Conservation (phyloP, 2,888 invertebrate species). For the Tryphoninae sp. region DNA sequence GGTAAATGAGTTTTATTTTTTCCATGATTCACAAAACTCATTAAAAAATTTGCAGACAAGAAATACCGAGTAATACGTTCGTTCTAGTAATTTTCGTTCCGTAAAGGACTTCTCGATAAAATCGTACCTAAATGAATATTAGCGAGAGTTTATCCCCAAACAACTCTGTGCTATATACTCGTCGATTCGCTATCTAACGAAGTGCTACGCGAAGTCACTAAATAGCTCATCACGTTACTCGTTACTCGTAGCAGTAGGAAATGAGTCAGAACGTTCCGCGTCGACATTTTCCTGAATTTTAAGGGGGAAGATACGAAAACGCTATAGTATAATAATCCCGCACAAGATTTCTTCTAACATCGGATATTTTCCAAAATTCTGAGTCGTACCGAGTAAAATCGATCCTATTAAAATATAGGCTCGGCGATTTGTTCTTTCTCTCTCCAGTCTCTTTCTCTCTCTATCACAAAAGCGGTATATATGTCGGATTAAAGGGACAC, state of each 20-base stretch:
- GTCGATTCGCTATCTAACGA: constrained; percentile 47
- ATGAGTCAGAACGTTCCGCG: constrained; percentile 46
- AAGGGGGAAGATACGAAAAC: constrained; percentile 31
- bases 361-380: constrained; percentile 41
- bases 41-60: background rate
- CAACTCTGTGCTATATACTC: constrained; percentile 4
- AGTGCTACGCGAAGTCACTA: constrained; percentile 53
- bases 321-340: constrained; percentile 41
- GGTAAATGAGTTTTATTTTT: background rate
- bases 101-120: constrained; percentile 35
- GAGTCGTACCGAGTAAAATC: constrained; percentile 26
- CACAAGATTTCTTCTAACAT: background rate
- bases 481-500: constrained; percentile 67
- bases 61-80: constrained; percentile 28
- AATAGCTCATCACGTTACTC: constrained; percentile 54
- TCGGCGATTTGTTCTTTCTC: constrained; percentile 43
- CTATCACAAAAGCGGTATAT: constrained; percentile 22
- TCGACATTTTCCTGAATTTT: constrained; percentile 17
- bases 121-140: constrained; percentile 51
- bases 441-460: background rate
- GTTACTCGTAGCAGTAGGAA: constrained; percentile 47
- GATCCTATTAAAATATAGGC: constrained; percentile 68
- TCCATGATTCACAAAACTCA: background rate
- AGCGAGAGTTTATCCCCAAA: constrained; percentile 39
- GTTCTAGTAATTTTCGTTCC: constrained; percentile 4